Evolutionary conservation across 2,888 invertebrate species (phyloP), one percentile per base, ranked within the genome.

Genomic region (Pocota personata): DNA sequence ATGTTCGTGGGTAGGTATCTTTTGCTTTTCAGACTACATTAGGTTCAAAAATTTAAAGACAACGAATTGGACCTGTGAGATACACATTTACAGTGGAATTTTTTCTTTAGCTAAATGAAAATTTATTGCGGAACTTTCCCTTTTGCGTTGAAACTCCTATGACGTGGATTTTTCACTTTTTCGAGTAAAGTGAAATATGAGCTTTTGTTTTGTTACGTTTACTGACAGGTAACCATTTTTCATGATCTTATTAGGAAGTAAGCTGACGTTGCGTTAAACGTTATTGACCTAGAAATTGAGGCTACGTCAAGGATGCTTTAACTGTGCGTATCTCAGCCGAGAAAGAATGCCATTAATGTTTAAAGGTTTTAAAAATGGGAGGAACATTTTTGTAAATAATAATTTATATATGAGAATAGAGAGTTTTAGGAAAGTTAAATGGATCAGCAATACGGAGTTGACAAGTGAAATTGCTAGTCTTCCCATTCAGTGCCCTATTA

Each of bases 201-300:
- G n/a, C n/a, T 5, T 55, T 40, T 60, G 24, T n/a, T 37, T 24
- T 40, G n/a, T 6, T 24, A 6, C 24, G n/a, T 40, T n/a, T 7
- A 19, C 37, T 40, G 58, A 40, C 58, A 60, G 58, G 58, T 60
- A 60, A 37, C 40, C 19, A 40, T 60, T 7, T 60, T 60, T 60
- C 40, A 21, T 37, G 37, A 5, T 32, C 5, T 6, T 37, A 40
- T 40, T 21, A 37, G 19, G 21, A n/a, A n/a, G 14, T 24, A 60
- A 24, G 14, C 37, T 37, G 58, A 60, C 58, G 24, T 40, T 24
- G 24, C 24, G 19, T 14, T 35, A 1, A 12, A 35, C 16, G 4
- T 19, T 35, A 4, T 12, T 5, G 10, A 1, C 7, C 16, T 27
- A 7, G 0, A n/a, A n/a, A n/a, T 27, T 55, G 14, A 16, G 1